Percentiles rank a stretch among this genome's conserved stretches.
phyloP scores from a whole-genome alignment of 2,888 invertebrate genomes.

The Cyaniris semiargus region DNA sequence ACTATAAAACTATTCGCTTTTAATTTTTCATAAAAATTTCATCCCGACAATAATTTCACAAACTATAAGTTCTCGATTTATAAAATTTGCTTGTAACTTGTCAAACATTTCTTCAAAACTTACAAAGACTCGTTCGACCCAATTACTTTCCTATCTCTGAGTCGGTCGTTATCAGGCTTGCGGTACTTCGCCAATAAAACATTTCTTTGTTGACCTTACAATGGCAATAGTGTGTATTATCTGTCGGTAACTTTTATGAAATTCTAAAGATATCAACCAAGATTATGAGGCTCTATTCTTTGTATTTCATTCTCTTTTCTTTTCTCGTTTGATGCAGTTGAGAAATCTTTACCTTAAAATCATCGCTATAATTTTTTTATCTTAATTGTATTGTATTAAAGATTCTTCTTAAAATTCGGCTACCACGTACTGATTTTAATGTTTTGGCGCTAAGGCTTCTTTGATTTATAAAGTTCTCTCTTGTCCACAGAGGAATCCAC shows the following conservation, averaged over 20 bases:
- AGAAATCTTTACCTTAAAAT: neutral
- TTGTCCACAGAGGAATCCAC: conserved; percentile 80
- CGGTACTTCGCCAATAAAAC: conserved; percentile 20
- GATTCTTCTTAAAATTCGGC: neutral
- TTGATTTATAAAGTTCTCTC: conserved; percentile 37
- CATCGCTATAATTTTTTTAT: neutral
- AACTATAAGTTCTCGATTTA: neutral
- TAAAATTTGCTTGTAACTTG: conserved; percentile 20
- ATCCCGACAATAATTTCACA: neutral
- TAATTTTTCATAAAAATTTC: neutral
- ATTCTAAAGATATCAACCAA: conserved; percentile 6
- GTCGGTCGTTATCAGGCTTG: conserved; percentile 8
- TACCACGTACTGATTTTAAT: neutral
- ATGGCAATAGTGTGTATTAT: conserved; percentile 23
- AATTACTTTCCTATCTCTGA: conserved; percentile 20
- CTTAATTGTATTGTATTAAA: neutral
- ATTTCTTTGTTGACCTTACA: conserved; percentile 28
- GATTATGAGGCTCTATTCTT: conserved; percentile 15
- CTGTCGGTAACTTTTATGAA: conserved; percentile 23
- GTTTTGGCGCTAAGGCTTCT: neutral
- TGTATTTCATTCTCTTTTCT: conserved; percentile 4
- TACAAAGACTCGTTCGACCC: conserved; percentile 3
- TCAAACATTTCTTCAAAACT: conserved; percentile 11
- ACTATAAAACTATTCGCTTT: neutral
- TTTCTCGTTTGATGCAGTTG: neutral